phyloP scores from a whole-genome alignment of 2,113 vertebrate species.

The Leucoraja erinaceus region DNA sequence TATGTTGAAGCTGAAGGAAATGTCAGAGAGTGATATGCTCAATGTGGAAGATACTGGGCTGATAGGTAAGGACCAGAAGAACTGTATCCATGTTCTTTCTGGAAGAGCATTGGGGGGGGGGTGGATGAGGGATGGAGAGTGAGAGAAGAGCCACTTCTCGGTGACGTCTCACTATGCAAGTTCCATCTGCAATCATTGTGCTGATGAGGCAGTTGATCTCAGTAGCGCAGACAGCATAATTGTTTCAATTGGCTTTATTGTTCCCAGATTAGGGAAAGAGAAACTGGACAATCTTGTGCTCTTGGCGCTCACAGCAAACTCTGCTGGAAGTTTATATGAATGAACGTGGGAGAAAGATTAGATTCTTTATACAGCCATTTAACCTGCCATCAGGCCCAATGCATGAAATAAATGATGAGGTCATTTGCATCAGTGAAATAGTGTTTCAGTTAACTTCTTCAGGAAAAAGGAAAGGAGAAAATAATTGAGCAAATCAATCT shows the following conservation, averaged over 20 bases:
- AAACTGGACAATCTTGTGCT: neutral
- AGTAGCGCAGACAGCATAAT: neutral
- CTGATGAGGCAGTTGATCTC: neutral
- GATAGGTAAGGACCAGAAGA: too few relatives aligned
- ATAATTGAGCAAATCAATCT: neutral
- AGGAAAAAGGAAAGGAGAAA: slow-evolving; percentile 7
- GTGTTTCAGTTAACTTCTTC: neutral
- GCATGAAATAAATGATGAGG: neutral
- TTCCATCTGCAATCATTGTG: neutral
- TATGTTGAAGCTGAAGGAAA: too few relatives aligned
- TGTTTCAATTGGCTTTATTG: neutral
- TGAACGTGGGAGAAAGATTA: neutral
- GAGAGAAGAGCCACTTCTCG: neutral
- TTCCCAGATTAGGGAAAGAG: neutral
- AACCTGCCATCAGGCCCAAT: neutral
- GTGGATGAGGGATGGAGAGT: too few relatives aligned
- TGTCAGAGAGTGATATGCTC: too few relatives aligned
- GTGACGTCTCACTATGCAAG: neutral
- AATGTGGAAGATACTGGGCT: too few relatives aligned
- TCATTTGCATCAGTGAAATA: neutral
- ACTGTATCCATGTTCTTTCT: too few relatives aligned
- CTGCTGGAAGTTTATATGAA: neutral
- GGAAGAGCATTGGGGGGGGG: too few relatives aligned
- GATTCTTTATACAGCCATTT: neutral
- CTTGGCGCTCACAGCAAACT: neutral